Evolutionary conservation across 2,888 invertebrate genomes (phyloP).

Genomic region (Stegophylla sp.): DNA sequence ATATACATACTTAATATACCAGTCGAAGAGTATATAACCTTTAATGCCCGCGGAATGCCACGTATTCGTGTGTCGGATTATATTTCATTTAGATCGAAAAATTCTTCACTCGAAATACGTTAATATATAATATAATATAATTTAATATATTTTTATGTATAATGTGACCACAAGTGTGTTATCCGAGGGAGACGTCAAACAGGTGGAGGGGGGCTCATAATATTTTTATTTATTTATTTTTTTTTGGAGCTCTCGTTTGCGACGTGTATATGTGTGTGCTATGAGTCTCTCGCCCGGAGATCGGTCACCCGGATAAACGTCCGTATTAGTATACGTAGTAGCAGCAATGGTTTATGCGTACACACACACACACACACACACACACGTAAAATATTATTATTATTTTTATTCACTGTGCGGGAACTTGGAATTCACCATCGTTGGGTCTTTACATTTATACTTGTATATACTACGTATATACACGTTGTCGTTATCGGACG

Average conservation of each 20-base stretch:
- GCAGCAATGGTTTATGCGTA: background rate
- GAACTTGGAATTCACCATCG: conserved; percentile 13
- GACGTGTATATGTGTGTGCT: conserved; percentile 12
- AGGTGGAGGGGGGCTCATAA: background rate
- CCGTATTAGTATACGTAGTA: conserved; percentile 45
- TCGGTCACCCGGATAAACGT: conserved; percentile 55
- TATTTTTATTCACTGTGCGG: no score
- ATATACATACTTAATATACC: background rate
- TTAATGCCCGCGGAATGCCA: conserved; percentile 45
- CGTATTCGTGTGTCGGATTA: conserved; percentile 47
- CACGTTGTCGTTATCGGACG: background rate
- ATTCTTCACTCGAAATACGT: conserved; percentile 42
- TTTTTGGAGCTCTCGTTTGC: conserved; percentile 7
- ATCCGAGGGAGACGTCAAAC: background rate
- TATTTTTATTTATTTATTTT: no score
- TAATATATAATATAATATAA: no score
- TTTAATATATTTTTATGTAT: background rate
- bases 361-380: background rate
- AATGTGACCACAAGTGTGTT: background rate
- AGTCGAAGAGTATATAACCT: conserved; percentile 24
- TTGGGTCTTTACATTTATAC: background rate
- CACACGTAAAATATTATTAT: no score
- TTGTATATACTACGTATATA: background rate
- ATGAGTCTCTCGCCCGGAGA: conserved; percentile 26
- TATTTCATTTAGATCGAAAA: conserved; percentile 53